Conservation (phyloP, 2,113 vertebrate genomes). For the Hemicordylus capensis region DNA sequence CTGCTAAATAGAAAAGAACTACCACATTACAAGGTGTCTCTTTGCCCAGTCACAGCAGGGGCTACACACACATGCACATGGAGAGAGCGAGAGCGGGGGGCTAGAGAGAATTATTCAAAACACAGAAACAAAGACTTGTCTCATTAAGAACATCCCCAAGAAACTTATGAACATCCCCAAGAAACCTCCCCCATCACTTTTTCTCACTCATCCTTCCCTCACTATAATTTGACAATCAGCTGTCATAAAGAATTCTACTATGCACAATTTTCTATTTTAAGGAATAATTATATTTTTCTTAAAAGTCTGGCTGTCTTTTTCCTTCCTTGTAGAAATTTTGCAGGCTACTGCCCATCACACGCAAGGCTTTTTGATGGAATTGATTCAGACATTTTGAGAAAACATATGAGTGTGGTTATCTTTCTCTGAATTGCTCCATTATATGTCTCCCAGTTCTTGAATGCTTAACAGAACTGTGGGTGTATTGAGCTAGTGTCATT, state of each 20-base stretch:
- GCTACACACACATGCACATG: not conserved
- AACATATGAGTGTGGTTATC: not conserved
- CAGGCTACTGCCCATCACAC: not conserved
- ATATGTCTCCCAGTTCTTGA: not conserved
- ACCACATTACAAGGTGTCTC: too few relatives aligned
- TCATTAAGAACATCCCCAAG: not conserved
- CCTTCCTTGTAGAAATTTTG: not conserved
- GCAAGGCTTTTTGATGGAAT: not conserved
- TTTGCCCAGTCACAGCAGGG: too few relatives aligned
- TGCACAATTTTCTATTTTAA: not conserved
- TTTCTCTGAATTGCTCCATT: not conserved
- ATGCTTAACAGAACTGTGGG: not conserved
- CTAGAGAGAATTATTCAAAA: not conserved
- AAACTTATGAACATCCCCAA: constrained; percentile 4
- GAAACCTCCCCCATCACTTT: not conserved
- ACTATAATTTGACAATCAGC: constrained; percentile 24
- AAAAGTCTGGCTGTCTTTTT: not conserved
- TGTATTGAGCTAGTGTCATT: not conserved
- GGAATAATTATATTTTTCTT: not conserved
- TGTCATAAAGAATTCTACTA: constrained; percentile 1
- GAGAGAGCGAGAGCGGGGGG: too few relatives aligned
- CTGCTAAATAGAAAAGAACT: too few relatives aligned
- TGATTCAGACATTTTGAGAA: constrained; percentile 6
- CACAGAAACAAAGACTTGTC: not conserved
- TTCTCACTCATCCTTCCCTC: not conserved